Evolutionary conservation across 2,113 vertebrate species (phyloP).

Genomic region (Donacobius atricapilla): DNA sequence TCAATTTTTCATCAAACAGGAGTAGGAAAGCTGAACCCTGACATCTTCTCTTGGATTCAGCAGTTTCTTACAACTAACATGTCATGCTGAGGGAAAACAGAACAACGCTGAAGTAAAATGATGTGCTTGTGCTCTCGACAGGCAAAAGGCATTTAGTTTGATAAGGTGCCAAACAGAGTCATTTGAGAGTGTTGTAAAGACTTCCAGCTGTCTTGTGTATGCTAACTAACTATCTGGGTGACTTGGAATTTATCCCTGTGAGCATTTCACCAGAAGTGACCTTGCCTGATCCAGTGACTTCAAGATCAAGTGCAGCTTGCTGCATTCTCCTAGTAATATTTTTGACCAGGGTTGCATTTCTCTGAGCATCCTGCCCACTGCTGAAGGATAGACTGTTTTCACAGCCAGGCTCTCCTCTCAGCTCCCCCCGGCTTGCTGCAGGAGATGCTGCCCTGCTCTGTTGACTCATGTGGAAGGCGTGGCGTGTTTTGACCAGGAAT

Average conservation of each 20-base stretch:
- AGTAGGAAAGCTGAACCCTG: background rate
- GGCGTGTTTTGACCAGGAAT: slow-evolving; percentile 20
- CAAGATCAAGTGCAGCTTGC: background rate
- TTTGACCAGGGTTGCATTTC: background rate
- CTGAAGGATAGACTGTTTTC: background rate
- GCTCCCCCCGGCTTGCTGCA: background rate
- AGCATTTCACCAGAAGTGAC: slow-evolving; percentile 4
- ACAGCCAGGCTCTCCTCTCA: background rate
- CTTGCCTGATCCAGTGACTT: background rate
- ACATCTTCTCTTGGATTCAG: background rate
- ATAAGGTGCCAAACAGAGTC: slow-evolving; percentile 10
- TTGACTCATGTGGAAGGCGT: slow-evolving; percentile 51
- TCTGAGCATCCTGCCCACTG: background rate
- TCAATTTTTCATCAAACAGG: background rate
- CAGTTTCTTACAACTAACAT: background rate
- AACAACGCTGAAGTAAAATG: background rate
- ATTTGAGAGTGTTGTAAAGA: background rate
- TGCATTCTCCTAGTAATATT: background rate
- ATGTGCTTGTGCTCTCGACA: background rate
- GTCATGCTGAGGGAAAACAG: background rate
- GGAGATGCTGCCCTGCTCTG: background rate
- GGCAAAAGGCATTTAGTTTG: slow-evolving; percentile 34
- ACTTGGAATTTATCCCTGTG: background rate
- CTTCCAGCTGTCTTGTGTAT: slow-evolving; percentile 5
- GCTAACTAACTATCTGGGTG: background rate